Evolutionary conservation across 2,113 vertebrate genomes (phyloP).

Genomic region (Cinclus mexicanus): DNA sequence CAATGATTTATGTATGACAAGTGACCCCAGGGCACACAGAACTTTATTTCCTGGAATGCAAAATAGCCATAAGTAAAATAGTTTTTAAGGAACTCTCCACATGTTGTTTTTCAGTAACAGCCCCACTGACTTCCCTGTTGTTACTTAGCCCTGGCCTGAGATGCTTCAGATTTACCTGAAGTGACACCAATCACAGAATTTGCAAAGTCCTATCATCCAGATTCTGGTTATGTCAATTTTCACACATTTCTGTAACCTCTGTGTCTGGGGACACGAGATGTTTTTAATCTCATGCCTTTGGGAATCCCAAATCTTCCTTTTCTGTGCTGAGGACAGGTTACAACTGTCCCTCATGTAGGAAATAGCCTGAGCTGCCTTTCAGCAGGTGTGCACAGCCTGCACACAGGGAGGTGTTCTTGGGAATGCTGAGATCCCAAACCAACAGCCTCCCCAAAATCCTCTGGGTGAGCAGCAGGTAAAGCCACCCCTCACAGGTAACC

Average conservation of each 20-base stretch:
- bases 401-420: background rate
- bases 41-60: background rate
- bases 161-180: background rate
- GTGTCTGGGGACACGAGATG: background rate
- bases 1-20: background rate
- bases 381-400: background rate
- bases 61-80: background rate
- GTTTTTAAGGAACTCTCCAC: background rate
- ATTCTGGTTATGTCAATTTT: background rate
- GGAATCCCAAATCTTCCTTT: background rate
- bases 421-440: background rate
- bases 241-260: background rate
- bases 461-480: background rate
- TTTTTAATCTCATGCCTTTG: background rate
- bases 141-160: background rate
- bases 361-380: background rate
- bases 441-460: background rate
- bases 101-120: background rate
- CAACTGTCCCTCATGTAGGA: accelerated
- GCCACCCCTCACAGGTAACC: background rate
- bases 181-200: background rate
- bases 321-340: background rate
- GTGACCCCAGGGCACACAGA: background rate
- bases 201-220: background rate
- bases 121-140: background rate